Conservation (phyloP, 2,797 vertebrate species). For the Tenualosa ilisha region DNA sequence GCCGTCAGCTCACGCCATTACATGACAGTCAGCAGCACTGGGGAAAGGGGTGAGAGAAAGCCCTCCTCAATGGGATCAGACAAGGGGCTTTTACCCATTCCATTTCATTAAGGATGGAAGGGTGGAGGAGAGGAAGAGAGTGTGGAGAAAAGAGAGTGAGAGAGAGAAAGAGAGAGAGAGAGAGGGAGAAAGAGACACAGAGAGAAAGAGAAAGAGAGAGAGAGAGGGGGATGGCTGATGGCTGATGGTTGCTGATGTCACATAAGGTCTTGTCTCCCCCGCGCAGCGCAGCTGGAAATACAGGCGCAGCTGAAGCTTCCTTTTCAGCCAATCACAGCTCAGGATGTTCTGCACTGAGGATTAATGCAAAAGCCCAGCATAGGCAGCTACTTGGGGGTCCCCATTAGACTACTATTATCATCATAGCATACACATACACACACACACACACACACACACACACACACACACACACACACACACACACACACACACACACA, state of each 20-base stretch:
- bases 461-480: constrained; percentile 27
- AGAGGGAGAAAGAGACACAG: background rate
- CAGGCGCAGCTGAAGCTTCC: constrained; percentile 52
- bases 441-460: constrained; percentile 32
- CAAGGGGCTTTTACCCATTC: background rate
- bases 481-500: constrained; percentile 32
- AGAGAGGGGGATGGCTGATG: background rate
- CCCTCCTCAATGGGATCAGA: background rate
- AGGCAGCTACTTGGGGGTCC: constrained; percentile 61
- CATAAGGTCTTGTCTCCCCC: constrained; percentile 38
- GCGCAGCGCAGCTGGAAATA: constrained; percentile 32
- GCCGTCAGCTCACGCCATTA: background rate
- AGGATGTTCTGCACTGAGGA: constrained; percentile 31
- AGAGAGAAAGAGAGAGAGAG: constrained; percentile 25
- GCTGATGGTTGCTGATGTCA: constrained; percentile 43
- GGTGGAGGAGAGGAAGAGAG: background rate
- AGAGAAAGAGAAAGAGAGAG: background rate
- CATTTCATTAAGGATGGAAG: background rate
- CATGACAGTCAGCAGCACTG: background rate
- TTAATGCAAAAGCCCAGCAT: constrained; percentile 53
- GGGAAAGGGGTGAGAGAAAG: background rate
- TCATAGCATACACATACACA: background rate
- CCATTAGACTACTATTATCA: constrained; percentile 23
- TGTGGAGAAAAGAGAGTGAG: background rate
- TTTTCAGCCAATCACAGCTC: constrained; percentile 46